Evolutionary conservation across 2,797 vertebrate species (phyloP).

Genomic region (Scolopax bukidnonensis): DNA sequence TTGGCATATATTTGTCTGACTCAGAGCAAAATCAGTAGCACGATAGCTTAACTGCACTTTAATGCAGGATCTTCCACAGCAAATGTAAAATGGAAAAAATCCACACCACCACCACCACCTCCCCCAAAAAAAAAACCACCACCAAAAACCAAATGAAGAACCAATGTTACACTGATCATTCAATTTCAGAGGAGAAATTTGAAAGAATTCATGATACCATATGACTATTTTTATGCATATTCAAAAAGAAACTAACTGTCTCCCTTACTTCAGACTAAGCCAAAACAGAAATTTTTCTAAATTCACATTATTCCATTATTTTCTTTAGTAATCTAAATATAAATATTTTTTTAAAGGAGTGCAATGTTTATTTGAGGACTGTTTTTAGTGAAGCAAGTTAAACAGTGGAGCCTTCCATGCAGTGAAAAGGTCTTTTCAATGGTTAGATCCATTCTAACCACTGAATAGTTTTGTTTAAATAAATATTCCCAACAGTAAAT

Average conservation of each 20-base stretch:
- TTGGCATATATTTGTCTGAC: neutral
- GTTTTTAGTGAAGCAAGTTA: neutral
- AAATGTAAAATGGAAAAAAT: neutral
- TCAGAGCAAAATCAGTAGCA: neutral
- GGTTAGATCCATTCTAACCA: neutral
- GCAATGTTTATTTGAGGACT: neutral
- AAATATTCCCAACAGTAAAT: neutral
- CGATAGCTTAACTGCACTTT: neutral
- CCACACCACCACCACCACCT: rapidly evolving
- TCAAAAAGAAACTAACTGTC: neutral
- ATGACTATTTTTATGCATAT: neutral
- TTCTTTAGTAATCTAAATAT: neutral
- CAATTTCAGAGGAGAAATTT: neutral
- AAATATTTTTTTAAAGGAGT: neutral
- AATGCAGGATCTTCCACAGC: neutral
- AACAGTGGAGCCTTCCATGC: neutral
- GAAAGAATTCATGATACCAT: neutral
- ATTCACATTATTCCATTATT: neutral
- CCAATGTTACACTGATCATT: neutral
- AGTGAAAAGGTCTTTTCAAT: neutral
- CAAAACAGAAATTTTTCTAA: neutral
- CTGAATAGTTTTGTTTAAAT: neutral
- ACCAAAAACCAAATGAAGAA: neutral
- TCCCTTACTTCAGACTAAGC: neutral
- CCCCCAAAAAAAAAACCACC: neutral